phyloP scores from a whole-genome alignment of 2,797 vertebrate genomes.

The Neopelma chrysocephalum region DNA sequence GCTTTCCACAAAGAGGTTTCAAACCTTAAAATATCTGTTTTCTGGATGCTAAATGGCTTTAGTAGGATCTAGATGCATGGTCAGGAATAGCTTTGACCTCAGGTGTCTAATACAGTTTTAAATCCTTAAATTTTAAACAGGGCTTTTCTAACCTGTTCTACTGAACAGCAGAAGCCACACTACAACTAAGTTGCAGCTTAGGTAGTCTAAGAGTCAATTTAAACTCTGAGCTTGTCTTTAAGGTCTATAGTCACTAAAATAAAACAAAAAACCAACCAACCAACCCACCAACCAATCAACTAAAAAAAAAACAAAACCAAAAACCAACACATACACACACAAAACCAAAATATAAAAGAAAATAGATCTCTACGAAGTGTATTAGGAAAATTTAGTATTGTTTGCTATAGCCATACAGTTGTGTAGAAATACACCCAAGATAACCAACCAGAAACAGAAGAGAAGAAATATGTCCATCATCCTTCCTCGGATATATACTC shows the following conservation, averaged over 20 bases:
- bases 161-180: background rate
- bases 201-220: background rate
- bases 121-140: background rate
- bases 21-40: background rate
- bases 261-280: background rate
- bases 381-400: background rate
- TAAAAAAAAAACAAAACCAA: background rate
- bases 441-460: background rate
- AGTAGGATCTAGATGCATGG: background rate
- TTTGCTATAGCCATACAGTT: background rate
- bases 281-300: background rate
- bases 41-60: background rate
- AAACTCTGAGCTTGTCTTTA: background rate
- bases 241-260: background rate
- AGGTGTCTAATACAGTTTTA: background rate
- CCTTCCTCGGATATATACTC: background rate
- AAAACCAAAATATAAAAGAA: background rate
- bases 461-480: background rate
- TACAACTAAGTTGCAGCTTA: background rate
- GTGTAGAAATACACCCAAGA: background rate
- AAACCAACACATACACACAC: background rate
- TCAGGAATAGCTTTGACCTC: background rate
- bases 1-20: background rate
- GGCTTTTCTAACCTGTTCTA: background rate
- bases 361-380: background rate